A percentile compares a stretch with the other conserved stretches of the same genome.
Evolutionary conservation across 2,888 invertebrate species (phyloP).

Genomic region (Macrophya alboannulata): DNA sequence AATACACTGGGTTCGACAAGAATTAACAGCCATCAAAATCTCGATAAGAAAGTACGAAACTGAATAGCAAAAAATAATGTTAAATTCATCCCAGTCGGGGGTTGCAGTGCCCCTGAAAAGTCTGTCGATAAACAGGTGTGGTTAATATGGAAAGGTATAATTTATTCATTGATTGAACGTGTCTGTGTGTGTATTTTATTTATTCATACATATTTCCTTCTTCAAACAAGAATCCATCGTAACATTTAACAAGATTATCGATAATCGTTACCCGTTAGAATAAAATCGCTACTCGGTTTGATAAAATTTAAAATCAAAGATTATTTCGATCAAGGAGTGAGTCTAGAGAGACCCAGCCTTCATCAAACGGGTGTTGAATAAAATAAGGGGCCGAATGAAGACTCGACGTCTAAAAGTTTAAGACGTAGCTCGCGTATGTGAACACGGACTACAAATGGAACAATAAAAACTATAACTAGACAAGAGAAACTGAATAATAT

Average conservation of each 20-base stretch:
- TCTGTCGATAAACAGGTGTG: neutral
- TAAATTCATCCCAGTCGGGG: no score
- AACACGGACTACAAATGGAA: neutral
- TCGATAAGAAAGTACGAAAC: neutral
- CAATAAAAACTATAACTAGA: neutral
- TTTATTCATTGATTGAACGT: neutral
- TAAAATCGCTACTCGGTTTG: neutral
- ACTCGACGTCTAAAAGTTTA: neutral
- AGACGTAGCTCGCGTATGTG: neutral
- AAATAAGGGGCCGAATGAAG: neutral
- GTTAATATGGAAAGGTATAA: neutral
- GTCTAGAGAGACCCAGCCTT: neutral
- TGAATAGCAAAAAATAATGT: neutral
- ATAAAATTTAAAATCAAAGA: constrained; percentile 3
- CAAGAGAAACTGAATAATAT: neutral
- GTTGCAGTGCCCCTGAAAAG: neutral
- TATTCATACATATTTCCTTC: neutral
- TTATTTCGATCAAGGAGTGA: constrained; percentile 8
- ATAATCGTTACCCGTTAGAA: constrained; percentile 4
- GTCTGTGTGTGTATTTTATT: neutral
- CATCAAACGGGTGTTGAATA: neutral
- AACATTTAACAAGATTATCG: neutral
- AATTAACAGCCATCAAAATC: neutral
- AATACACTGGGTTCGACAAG: neutral
- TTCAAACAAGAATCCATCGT: neutral